phyloP scores from a whole-genome alignment of 2,888 invertebrate species.

The Rotaria socialis region DNA sequence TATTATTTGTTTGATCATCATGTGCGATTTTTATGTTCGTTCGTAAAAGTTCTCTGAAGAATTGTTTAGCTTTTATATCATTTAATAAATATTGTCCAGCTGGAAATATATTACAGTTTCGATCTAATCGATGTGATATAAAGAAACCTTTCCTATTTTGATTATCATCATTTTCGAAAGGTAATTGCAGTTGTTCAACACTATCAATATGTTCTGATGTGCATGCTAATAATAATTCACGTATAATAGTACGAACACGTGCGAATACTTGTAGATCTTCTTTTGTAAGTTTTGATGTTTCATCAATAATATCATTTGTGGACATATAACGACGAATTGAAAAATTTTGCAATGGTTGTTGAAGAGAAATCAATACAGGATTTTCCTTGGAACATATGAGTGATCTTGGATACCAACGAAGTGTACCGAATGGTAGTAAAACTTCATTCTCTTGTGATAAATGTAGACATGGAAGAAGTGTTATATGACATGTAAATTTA shows the following conservation, averaged over 20 bases:
- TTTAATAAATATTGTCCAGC: neutral
- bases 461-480: neutral
- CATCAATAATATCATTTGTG: neutral
- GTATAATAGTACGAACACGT: neutral
- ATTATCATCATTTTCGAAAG: neutral
- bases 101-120: slow-evolving; percentile 6
- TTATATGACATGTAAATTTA: neutral
- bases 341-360: neutral
- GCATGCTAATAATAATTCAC: neutral
- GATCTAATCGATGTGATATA: neutral
- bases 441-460: neutral
- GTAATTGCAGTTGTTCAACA: neutral
- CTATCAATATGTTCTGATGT: neutral
- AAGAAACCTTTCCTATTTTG: neutral
- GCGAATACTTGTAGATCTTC: neutral
- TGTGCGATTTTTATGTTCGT: neutral
- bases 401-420: neutral
- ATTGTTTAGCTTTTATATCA: neutral
- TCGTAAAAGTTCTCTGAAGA: neutral
- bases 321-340: neutral
- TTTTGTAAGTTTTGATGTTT: neutral
- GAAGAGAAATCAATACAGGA: neutral
- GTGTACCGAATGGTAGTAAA: neutral
- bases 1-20: neutral
- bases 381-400: neutral